Percentiles rank a stretch among this genome's conserved stretches.
These are phyloP conservation scores for Sesamia inferens DNA, from an alignment of 2,888 invertebrate genomes.

Conservation along the genomic window DNA sequence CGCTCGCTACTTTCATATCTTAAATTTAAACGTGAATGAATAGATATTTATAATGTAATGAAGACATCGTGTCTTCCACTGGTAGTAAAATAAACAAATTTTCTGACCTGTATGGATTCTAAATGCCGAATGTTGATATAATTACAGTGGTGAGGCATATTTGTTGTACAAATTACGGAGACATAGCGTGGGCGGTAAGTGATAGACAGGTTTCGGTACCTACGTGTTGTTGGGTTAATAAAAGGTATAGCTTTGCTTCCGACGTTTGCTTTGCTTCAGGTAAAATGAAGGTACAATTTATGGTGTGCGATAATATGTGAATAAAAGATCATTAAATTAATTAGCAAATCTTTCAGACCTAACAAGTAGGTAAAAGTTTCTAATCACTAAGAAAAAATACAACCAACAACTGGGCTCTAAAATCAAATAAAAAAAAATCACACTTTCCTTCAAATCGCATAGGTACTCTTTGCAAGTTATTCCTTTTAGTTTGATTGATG, in stretches of 20 bases:
- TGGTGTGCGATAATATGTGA: background rate
- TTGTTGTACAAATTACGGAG: conserved; percentile 32
- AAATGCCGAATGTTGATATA: conserved; percentile 19
- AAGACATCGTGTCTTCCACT: too few species aligned
- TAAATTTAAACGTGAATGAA: conserved; percentile 5
- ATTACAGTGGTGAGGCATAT: conserved; percentile 19
- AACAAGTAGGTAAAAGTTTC: background rate
- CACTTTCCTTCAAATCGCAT: background rate
- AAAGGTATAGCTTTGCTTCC: conserved; percentile 18
- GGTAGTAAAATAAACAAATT: background rate
- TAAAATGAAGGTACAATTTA: background rate
- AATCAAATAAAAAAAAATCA: background rate
- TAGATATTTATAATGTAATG: background rate
- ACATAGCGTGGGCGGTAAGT: conserved; percentile 33
- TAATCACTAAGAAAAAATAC: background rate
- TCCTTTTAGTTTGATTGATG: too few species aligned
- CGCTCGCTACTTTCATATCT: background rate
- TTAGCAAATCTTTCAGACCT: background rate
- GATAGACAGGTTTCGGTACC: conserved; percentile 29
- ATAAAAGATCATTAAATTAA: background rate
- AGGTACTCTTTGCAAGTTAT: background rate
- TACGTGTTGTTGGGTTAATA: conserved; percentile 25
- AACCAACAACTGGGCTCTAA: background rate
- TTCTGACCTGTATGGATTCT: background rate
- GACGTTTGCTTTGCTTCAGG: background rate